These are phyloP conservation scores for Neomonachus schauinslandi DNA, from an alignment of 2,113 vertebrate genomes.

Conservation along the genomic window DNA sequence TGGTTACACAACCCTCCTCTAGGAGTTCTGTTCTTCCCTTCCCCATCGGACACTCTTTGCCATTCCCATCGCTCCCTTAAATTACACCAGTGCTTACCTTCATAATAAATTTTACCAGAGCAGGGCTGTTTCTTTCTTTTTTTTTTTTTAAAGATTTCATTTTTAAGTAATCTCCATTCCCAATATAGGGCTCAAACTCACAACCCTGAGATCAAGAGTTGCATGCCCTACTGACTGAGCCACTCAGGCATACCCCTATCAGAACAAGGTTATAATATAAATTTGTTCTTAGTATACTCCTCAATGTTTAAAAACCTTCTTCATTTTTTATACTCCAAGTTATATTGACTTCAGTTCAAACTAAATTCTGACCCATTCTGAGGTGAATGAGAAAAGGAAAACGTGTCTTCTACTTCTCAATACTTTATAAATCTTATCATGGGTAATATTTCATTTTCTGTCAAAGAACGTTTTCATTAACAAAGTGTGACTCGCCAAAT, in stretches of 20 bases:
- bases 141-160: background rate
- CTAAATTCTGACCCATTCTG: background rate
- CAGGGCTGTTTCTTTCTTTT: background rate
- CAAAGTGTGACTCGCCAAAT: background rate
- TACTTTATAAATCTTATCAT: background rate
- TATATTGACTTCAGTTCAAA: background rate
- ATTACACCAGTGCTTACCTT: background rate
- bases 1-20: background rate
- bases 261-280: background rate
- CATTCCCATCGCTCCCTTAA: background rate
- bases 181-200: background rate
- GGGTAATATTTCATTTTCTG: background rate
- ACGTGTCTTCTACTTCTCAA: background rate
- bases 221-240: background rate
- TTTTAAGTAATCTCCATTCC: background rate
- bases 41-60: background rate
- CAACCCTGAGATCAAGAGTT: background rate
- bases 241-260: background rate
- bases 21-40: background rate
- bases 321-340: conserved; percentile 7
- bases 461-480: background rate
- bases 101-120: background rate
- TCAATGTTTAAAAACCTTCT: background rate
- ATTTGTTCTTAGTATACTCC: background rate
- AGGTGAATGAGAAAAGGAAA: background rate